Evolutionary conservation across 2,113 vertebrate species (phyloP).

Genomic region (Lepisosteus oculatus): DNA sequence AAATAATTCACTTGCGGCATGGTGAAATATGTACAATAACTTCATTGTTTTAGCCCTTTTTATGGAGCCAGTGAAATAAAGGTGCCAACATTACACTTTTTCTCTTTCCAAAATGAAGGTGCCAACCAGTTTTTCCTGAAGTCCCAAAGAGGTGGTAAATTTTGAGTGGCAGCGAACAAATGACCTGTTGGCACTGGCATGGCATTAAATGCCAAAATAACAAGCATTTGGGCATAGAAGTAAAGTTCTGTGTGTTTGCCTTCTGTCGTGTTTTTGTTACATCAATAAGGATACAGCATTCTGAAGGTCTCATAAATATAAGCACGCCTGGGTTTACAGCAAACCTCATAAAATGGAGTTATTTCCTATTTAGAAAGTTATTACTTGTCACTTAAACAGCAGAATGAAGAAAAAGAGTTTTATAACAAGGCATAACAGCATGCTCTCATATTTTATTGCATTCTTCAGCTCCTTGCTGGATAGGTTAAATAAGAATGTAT

Average conservation of each 20-base stretch:
- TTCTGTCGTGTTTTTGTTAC: neutral
- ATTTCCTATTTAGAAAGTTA: neutral
- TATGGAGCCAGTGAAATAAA: constrained; percentile 49
- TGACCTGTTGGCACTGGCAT: constrained; percentile 25
- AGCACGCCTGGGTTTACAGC: neutral
- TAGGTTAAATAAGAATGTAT: no score
- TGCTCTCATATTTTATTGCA: no score
- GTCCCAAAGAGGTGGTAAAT: constrained; percentile 38
- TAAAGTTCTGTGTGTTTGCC: no score
- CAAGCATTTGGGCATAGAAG: neutral
- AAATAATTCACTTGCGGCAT: constrained; percentile 51
- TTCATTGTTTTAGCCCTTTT: constrained; percentile 50
- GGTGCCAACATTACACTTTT: constrained; percentile 50
- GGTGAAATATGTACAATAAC: constrained; percentile 52
- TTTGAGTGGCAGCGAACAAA: constrained; percentile 35
- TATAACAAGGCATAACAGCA: no score
- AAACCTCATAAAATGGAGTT: neutral
- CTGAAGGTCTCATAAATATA: neutral
- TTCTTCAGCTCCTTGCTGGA: no score
- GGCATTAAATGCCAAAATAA: constrained; percentile 24
- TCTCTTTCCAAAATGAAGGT: constrained; percentile 38
- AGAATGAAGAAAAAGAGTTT: no score
- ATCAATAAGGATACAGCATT: neutral
- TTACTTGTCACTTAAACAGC: no score
- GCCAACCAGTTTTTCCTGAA: constrained; percentile 49